Percentiles rank a stretch among this genome's conserved stretches.
phyloP scores from a whole-genome alignment of 1,140 invertebrate species.

The Chymomyza costata region DNA sequence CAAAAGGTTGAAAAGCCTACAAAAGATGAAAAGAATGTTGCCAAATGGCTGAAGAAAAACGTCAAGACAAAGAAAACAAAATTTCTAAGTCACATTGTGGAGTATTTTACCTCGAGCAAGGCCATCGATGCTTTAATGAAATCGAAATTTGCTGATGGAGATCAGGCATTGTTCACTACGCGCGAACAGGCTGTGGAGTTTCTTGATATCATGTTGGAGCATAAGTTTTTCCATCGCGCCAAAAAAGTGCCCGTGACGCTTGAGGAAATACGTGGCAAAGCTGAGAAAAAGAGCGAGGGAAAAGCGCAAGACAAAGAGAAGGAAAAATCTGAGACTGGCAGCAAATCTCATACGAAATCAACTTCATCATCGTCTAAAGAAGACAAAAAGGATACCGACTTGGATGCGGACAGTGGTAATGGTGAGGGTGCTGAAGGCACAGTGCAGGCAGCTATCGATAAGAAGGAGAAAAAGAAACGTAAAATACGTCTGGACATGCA shows the following conservation, averaged over 20 bases:
- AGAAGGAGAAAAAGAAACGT: conserved; percentile 80
- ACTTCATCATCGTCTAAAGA: conserved; percentile 42
- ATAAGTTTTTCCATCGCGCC: conserved; percentile 96
- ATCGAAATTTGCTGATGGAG: conserved; percentile 92
- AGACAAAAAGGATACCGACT: conserved; percentile 39
- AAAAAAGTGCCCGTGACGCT: conserved; percentile 89
- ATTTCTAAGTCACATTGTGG: conserved; percentile 95
- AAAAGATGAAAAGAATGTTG: conserved; percentile 94
- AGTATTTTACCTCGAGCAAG: conserved; percentile 94
- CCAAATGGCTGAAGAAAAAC: conserved; percentile 95
- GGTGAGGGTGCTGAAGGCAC: conserved; percentile 36
- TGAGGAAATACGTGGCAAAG: conserved; percentile 79
- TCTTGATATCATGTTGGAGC: conserved; percentile 89
- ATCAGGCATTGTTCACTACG: conserved; percentile 87
- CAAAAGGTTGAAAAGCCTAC: conserved; percentile 83
- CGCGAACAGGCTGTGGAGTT: conserved; percentile 88
- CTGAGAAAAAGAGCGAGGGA: conserved; percentile 42
- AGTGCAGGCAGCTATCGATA: conserved; percentile 33
- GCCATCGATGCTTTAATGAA: conserved; percentile 94
- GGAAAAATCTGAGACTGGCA: conserved; percentile 77
- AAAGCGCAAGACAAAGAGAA: conserved; percentile 76
- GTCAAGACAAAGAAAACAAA: conserved; percentile 96
- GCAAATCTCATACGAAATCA: conserved; percentile 1
- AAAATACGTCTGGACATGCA: conserved; percentile 95
- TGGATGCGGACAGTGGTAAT: conserved; percentile 33